Conservation (phyloP, 2,113 vertebrate genomes). For the Oncorhynchus mykiss region DNA sequence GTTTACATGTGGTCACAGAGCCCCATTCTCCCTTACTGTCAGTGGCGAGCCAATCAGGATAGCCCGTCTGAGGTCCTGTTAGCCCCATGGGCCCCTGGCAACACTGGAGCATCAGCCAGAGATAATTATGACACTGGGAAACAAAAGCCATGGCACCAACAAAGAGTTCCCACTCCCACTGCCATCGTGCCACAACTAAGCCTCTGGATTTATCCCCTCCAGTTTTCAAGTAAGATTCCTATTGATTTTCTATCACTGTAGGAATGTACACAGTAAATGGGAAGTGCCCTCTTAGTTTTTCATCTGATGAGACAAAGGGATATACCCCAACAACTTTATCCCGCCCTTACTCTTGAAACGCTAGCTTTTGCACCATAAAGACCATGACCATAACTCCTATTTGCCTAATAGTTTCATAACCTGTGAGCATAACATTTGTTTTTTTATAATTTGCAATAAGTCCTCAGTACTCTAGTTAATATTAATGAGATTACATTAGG, state of each 20-base stretch:
- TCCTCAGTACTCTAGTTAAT: constrained; percentile 30
- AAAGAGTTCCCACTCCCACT: background rate
- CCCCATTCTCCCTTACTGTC: background rate
- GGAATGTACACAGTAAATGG: constrained; percentile 64
- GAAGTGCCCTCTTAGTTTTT: constrained; percentile 65
- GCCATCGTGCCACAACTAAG: constrained; percentile 9
- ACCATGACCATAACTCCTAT: constrained; percentile 31
- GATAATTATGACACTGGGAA: constrained; percentile 12
- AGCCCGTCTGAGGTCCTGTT: background rate
- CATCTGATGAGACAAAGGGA: constrained; percentile 50
- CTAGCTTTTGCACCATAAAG: constrained; percentile 13
- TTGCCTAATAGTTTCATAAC: constrained; percentile 26
- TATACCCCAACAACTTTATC: constrained; percentile 55
- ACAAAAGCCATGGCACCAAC: background rate
- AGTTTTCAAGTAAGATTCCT: constrained; percentile 55
- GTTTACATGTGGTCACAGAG: too few relatives aligned
- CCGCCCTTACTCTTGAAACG: background rate
- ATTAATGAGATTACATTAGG: constrained; percentile 57
- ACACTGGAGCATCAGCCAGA: background rate
- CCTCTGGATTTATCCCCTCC: constrained; percentile 50
- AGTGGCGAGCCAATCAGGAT: background rate
- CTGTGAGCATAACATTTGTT: constrained; percentile 39
- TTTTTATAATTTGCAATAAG: constrained; percentile 43
- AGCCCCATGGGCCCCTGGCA: background rate
- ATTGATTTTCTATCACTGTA: constrained; percentile 68